phyloP scores from a whole-genome alignment of 2,888 invertebrate genomes.

The Campoletis raptor region DNA sequence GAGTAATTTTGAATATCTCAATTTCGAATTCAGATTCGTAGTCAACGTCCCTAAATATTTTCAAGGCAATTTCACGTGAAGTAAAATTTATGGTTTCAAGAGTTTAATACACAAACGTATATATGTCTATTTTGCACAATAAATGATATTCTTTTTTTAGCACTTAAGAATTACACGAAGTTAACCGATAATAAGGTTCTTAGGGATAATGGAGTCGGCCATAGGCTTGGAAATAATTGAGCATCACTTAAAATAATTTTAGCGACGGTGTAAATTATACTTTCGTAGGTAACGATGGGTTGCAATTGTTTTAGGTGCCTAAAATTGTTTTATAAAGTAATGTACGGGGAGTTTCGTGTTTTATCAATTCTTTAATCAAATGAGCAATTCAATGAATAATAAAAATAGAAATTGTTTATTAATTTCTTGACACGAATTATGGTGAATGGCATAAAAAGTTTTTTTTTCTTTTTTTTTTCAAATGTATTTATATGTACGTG shows the following conservation, averaged over 20 bases:
- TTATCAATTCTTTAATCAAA: background rate
- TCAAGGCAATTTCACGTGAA: too few relatives aligned
- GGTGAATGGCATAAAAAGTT: background rate
- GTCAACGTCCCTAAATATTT: too few relatives aligned
- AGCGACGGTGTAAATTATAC: background rate
- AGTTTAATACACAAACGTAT: too few relatives aligned
- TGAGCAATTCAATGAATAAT: too few relatives aligned
- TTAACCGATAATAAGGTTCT: background rate
- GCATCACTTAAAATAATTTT: constrained; percentile 34
- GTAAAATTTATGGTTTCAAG: too few relatives aligned
- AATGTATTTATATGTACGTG: background rate
- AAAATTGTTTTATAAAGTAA: background rate
- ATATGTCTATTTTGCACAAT: background rate
- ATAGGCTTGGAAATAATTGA: constrained; percentile 38
- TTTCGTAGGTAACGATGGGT: too few relatives aligned
- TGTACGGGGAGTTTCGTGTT: too few relatives aligned
- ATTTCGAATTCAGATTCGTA: too few relatives aligned
- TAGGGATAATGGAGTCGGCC: constrained; percentile 39
- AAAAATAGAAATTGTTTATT: too few relatives aligned
- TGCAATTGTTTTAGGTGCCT: background rate
- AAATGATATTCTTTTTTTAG: background rate
- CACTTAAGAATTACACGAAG: constrained; percentile 24
- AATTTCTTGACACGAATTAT: background rate
- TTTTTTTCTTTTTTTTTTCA: too few relatives aligned
- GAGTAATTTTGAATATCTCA: too few relatives aligned